Conservation (phyloP, 2,797 vertebrate species). For the Clarias laeviceps region DNA sequence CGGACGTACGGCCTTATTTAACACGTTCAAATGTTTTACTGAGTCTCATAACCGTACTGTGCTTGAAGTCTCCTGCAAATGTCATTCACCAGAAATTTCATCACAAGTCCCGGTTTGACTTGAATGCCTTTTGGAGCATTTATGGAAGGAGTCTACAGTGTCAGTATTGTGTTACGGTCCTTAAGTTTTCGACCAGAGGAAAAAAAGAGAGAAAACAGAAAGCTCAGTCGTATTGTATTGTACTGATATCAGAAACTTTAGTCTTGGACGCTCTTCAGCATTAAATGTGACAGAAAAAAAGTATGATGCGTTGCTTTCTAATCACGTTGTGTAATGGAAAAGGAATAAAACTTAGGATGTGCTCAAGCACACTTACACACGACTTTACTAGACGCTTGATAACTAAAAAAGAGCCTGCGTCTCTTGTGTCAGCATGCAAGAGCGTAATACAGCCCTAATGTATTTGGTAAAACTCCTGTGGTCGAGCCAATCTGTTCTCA, state of each 20-base stretch:
- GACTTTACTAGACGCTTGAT: neutral
- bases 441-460: neutral
- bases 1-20: no score
- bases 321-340: neutral
- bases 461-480: neutral
- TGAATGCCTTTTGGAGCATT: no score
- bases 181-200: no score
- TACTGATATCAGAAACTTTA: neutral
- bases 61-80: no score
- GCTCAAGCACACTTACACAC: neutral
- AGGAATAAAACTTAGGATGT: neutral
- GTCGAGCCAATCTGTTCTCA: constrained; percentile 4
- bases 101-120: no score
- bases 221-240: neutral
- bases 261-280: neutral
- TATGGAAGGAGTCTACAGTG: no score
- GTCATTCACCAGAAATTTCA: no score
- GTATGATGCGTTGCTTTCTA: neutral
- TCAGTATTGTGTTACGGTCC: no score
- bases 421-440: neutral
- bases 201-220: neutral
- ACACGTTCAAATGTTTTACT: no score
- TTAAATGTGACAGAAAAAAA: neutral
- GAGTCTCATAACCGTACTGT: no score
- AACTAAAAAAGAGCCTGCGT: neutral